A percentile compares a stretch with the other conserved stretches of the same genome.
phyloP scores from a whole-genome alignment of 2,113 vertebrate genomes.

The Tragelaphus buxtoni region DNA sequence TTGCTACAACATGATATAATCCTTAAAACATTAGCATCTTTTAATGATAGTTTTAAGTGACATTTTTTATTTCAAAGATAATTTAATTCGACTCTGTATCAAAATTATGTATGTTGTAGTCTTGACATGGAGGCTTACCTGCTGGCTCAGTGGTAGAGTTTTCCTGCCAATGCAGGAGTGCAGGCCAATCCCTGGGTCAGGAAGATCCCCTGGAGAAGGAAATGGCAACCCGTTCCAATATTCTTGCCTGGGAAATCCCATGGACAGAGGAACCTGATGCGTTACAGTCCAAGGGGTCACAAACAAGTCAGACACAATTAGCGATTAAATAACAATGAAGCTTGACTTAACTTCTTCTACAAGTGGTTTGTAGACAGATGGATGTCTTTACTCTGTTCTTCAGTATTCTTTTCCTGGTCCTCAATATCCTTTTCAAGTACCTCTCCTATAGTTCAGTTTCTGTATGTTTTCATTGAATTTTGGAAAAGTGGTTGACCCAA shows the following conservation, averaged over 20 bases:
- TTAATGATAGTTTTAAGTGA: background rate
- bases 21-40: background rate
- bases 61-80: background rate
- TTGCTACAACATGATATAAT: background rate
- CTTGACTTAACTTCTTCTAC: too few relatives aligned
- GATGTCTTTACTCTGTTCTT: too few relatives aligned
- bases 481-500: too few relatives aligned
- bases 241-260: background rate
- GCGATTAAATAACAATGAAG: too few relatives aligned
- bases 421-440: background rate
- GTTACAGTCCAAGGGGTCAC: background rate
- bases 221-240: fast-evolving
- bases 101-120: background rate
- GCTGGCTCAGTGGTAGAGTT: background rate
- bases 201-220: background rate
- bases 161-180: fast-evolving
- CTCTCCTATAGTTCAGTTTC: background rate
- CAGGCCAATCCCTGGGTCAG: fast-evolving
- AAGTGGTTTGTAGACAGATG: too few relatives aligned
- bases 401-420: too few relatives aligned
- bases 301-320: fast-evolving
- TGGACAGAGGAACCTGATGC: background rate
- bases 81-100: background rate
- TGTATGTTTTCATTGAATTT: background rate
- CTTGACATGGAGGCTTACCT: background rate